Conservation (phyloP, 1,140 invertebrate genomes). For the Parapsyche elsis region DNA sequence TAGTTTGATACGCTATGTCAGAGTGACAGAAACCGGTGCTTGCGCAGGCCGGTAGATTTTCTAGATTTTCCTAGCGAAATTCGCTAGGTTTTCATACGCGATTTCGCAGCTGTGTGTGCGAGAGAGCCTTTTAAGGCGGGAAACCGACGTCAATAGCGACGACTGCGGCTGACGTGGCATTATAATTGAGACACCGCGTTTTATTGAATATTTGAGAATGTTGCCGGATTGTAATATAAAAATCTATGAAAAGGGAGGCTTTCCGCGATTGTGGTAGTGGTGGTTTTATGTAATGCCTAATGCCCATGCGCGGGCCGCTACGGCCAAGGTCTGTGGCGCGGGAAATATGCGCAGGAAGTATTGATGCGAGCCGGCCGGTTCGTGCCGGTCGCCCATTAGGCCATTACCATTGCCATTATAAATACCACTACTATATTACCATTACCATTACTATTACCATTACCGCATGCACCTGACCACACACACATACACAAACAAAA, state of each 20-base stretch:
- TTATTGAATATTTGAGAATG: conserved; percentile 28
- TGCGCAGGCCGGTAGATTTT: too few relatives aligned
- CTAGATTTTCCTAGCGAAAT: too few relatives aligned
- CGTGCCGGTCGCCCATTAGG: conserved; percentile 36
- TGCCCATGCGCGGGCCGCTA: conserved; percentile 42
- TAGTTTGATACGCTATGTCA: too few relatives aligned
- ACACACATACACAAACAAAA: background rate
- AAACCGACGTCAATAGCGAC: too few relatives aligned
- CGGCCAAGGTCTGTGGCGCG: conserved; percentile 41
- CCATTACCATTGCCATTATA: conserved; percentile 14
- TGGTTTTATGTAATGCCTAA: too few relatives aligned
- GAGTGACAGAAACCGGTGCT: too few relatives aligned
- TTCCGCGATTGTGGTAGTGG: conserved; percentile 15
- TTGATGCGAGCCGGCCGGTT: conserved; percentile 32
- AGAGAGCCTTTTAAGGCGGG: too few relatives aligned
- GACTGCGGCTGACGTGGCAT: too few relatives aligned
- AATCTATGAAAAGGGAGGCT: conserved; percentile 6
- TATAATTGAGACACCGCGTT: too few relatives aligned
- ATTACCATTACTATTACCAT: background rate
- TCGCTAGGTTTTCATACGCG: too few relatives aligned
- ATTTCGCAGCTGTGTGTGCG: too few relatives aligned
- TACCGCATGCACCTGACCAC: background rate
- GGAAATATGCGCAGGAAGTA: conserved; percentile 39
- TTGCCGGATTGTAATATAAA: conserved; percentile 22
- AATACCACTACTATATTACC: background rate